Evolutionary conservation across 2,888 invertebrate genomes (phyloP).

Genomic region (Kryphioiulus occultus): DNA sequence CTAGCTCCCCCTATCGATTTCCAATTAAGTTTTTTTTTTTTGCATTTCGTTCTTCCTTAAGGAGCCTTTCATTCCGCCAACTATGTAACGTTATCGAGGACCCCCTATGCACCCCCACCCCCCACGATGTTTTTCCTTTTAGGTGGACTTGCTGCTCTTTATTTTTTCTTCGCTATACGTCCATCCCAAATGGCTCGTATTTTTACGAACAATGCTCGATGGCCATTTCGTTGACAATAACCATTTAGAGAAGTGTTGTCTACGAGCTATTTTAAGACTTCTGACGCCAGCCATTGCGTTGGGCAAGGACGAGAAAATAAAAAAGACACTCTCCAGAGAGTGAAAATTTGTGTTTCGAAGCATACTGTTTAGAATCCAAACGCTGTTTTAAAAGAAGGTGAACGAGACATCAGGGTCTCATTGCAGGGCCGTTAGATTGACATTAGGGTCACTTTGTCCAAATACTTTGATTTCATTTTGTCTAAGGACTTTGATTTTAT

Average conservation of each 20-base stretch:
- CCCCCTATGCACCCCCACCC: background rate
- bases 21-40: background rate
- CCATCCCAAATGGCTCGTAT: background rate
- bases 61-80: background rate
- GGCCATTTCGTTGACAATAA: slow-evolving; percentile 15
- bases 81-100: background rate
- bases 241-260: slow-evolving; percentile 16
- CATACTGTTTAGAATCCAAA: too few relatives aligned
- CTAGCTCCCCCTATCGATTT: background rate
- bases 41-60: background rate
- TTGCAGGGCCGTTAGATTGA: too few relatives aligned
- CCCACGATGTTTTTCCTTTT: background rate
- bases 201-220: slow-evolving; percentile 23
- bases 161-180: background rate
- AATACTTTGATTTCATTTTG: too few relatives aligned
- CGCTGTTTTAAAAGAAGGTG: too few relatives aligned
- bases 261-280: background rate
- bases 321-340: too few relatives aligned
- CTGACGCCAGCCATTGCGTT: background rate
- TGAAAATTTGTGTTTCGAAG: too few relatives aligned
- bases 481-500: too few relatives aligned
- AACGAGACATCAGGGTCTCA: too few relatives aligned
- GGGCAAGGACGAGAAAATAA: background rate
- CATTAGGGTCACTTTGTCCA: too few relatives aligned
- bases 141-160: background rate